Percentiles rank a stretch among this genome's conserved stretches.
Evolutionary conservation across 1,140 invertebrate genomes (phyloP).

Genomic region (Heliconius eleuchia): DNA sequence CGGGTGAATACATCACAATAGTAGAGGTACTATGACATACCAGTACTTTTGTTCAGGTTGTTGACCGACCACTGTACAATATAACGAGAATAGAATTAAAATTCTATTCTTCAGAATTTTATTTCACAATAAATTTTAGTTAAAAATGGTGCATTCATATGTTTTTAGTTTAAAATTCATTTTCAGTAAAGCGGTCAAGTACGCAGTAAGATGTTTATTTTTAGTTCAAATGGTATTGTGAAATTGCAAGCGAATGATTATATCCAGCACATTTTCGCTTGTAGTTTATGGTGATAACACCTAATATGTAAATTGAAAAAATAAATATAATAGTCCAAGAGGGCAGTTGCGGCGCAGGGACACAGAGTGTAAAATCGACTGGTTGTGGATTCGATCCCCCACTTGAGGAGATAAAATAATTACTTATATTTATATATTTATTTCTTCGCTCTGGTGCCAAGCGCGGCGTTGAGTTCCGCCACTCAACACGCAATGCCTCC

Average conservation of each 20-base stretch:
- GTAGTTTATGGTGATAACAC: not conserved
- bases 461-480: no score
- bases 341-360: no score
- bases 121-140: not conserved
- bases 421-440: no score
- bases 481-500: no score
- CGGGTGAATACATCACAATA: constrained; percentile 45
- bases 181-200: constrained; percentile 30
- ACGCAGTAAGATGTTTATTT: constrained; percentile 25
- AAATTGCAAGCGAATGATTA: not conserved
- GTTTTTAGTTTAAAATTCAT: constrained; percentile 11
- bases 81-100: constrained; percentile 29
- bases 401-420: no score
- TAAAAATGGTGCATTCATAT: constrained; percentile 9
- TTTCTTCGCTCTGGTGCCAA: no score
- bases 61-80: constrained; percentile 28
- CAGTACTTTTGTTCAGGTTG: constrained; percentile 37
- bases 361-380: no score
- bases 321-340: not conserved
- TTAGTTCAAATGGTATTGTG: constrained; percentile 19
- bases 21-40: constrained; percentile 25
- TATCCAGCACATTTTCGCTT: not conserved
- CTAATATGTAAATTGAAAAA: not conserved
- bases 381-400: no score
- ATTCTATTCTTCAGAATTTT: not conserved